These are phyloP conservation scores for Endotricha flammealis DNA, from an alignment of 2,888 invertebrate species.

Conservation along the genomic window DNA sequence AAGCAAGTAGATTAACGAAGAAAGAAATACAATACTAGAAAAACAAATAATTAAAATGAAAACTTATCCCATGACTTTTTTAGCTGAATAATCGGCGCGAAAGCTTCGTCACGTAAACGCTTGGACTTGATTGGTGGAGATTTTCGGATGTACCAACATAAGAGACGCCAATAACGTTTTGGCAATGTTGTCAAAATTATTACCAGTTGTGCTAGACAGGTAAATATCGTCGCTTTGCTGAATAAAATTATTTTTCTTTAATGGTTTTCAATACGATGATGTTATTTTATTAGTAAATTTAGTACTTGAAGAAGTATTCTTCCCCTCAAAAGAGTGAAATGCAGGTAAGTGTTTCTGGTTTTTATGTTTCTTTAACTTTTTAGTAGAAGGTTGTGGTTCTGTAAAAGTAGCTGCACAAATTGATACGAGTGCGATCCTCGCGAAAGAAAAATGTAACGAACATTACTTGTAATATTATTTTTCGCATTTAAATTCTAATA, in stretches of 20 bases:
- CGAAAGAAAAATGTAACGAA: conserved; percentile 54
- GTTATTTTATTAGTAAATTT: conserved; percentile 42
- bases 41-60: too few relatives aligned
- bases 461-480: conserved; percentile 8
- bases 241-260: conserved; percentile 66
- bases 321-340: conserved; percentile 34
- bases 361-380: conserved; percentile 68
- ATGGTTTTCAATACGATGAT: conserved; percentile 49
- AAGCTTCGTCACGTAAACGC: conserved; percentile 59
- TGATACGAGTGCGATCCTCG: conserved; percentile 66
- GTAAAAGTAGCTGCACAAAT: conserved; percentile 73
- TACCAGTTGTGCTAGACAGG: conserved; percentile 71
- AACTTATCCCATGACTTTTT: conserved; percentile 45
- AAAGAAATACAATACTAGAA: too few relatives aligned
- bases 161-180: conserved; percentile 43
- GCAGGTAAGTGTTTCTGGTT: conserved; percentile 48
- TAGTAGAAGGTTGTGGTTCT: conserved; percentile 68
- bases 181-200: conserved; percentile 72
- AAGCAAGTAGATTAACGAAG: too few relatives aligned
- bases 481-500: not conserved
- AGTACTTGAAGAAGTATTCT: conserved; percentile 39
- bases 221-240: conserved; percentile 66
- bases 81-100: conserved; percentile 64
- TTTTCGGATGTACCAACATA: conserved; percentile 60
- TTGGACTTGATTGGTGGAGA: conserved; percentile 47